Evolutionary conservation across 1,140 invertebrate species (phyloP).

Genomic region (Drosophila mayri): DNA sequence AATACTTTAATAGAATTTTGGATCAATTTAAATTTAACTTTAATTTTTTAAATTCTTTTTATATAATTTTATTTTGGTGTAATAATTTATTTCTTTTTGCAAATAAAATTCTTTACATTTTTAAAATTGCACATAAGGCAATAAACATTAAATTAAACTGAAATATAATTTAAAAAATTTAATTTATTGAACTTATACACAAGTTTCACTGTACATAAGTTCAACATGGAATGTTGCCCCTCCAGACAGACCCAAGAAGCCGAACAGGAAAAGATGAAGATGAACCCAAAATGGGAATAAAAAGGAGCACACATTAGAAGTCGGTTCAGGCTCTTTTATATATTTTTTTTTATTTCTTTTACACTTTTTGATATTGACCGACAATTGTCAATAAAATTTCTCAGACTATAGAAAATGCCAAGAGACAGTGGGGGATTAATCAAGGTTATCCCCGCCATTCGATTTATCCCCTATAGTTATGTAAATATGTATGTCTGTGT

Average conservation of each 20-base stretch:
- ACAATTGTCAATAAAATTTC: conserved; percentile 64
- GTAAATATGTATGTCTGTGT: conserved; percentile 29
- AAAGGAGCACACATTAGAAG: neutral
- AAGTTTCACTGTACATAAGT: conserved; percentile 16
- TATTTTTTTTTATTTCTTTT: neutral
- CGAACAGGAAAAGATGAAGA: conserved; percentile 13
- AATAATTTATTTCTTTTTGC: neutral
- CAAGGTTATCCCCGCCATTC: conserved; percentile 43
- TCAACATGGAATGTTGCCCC: conserved; percentile 10
- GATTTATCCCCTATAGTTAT: conserved; percentile 28
- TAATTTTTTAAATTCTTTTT: neutral
- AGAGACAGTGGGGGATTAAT: conserved; percentile 32
- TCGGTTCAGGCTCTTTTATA: neutral
- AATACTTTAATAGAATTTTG: neutral
- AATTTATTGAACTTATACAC: neutral
- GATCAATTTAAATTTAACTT: neutral
- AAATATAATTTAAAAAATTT: neutral
- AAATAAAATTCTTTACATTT: too few relatives aligned
- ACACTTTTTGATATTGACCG: conserved; percentile 58
- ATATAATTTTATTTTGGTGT: neutral
- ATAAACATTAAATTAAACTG: neutral
- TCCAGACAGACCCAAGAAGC: conserved; percentile 23
- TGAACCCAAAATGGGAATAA: conserved; percentile 1
- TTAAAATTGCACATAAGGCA: neutral
- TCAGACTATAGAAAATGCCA: neutral